Base-by-base conservation (phyloP, 2,888 invertebrate species). In the Blera fallax region DNA sequence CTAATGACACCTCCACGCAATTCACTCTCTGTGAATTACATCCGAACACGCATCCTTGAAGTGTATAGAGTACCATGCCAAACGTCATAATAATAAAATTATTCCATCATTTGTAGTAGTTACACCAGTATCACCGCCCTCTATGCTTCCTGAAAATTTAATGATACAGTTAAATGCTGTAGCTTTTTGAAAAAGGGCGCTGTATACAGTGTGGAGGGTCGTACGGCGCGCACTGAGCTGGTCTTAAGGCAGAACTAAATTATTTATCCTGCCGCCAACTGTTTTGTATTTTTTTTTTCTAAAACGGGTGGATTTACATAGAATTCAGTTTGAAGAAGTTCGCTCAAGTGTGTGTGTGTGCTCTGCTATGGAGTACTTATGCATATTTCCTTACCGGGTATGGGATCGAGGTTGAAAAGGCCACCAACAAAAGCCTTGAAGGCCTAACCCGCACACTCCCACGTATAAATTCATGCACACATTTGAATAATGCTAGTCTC, bases 131-230 rank as follows among this genome's bases (percentile, higher is more conserved):
- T 14, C 48, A 27, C 24, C 52, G 4, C 21, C 60, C 14, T 60
- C n/a, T n/a, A 34, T 60, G 65, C 65, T 65, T 76, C 60, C 54
- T 85, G 65, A 85, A 85, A 79, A 80, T 85, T 80, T 85, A 85
- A 85, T 80, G 84, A 80, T 52, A 76, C 80, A 80, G 76, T 80
- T 80, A 76, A 80, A 76, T 80, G 70, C 65, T 40, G 24, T 54
- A 56, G n/a, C 43, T n/a, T 6, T 34, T 69, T 16, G 21, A 29
- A 27, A 4, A 29, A 50, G 14, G 21, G n/a, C 27, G 24, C 52
- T 16, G n/a, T 5, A 14, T 5, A 16, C 56, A 16, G 16, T 37
- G 3, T 34, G 3, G n/a, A 21, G 3, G n/a, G 24, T n/a, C 8
- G 58, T 16, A 29, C 11, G 11, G 34, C 48, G 18, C 62, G 37